A percentile compares a stretch with the other conserved stretches of the same genome.
These are phyloP conservation scores for Scalopus aquaticus DNA, from an alignment of 2,113 vertebrate species.

Conservation along the genomic window DNA sequence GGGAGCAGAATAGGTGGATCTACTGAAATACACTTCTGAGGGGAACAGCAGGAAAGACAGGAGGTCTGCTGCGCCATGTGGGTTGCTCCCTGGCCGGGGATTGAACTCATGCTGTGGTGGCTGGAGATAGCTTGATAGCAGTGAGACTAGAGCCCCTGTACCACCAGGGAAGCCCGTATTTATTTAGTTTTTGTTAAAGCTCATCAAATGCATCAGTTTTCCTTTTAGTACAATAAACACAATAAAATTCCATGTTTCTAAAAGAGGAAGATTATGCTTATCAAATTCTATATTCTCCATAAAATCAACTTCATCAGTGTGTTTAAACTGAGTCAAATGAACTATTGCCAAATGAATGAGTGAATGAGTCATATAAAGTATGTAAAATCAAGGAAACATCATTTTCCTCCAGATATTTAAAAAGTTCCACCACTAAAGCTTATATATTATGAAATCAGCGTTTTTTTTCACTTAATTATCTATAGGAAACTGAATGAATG, in stretches of 20 bases:
- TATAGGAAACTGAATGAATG: not conserved
- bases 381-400: not conserved
- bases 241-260: not conserved
- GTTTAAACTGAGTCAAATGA: not conserved
- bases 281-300: not conserved
- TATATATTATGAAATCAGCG: not conserved
- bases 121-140: too few relatives aligned
- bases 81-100: too few relatives aligned
- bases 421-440: not conserved
- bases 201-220: not conserved
- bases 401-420: not conserved
- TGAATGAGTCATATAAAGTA: not conserved
- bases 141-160: too few relatives aligned
- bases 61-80: too few relatives aligned
- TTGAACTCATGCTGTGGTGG: too few relatives aligned
- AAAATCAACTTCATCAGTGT: not conserved
- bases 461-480: not conserved
- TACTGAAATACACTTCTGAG: too few relatives aligned
- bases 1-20: too few relatives aligned
- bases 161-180: not conserved
- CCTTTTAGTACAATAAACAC: not conserved
- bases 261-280: not conserved
- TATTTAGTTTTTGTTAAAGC: not conserved
- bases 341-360: not conserved
- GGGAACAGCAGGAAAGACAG: too few relatives aligned